Percentiles rank a stretch among this genome's conserved stretches.
These are phyloP conservation scores for Acronicta leporina DNA, from an alignment of 2,888 invertebrate species.

Conservation along the genomic window DNA sequence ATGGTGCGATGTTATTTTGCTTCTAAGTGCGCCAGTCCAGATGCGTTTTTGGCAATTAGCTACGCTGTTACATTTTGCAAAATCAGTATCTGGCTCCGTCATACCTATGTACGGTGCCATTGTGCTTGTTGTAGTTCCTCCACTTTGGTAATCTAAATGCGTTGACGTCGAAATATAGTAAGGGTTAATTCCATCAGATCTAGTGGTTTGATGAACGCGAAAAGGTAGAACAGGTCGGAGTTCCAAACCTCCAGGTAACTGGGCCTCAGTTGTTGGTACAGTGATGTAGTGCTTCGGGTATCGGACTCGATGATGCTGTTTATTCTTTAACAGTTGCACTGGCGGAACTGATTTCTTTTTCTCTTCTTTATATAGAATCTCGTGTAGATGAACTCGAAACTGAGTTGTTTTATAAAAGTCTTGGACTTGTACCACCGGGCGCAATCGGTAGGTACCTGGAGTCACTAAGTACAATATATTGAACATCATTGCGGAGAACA, in stretches of 20 bases:
- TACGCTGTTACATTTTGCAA: background rate
- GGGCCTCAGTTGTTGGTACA: too few species aligned
- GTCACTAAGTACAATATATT: constrained; percentile 17
- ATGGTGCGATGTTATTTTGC: background rate
- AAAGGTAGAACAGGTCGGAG: too few species aligned
- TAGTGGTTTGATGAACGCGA: too few species aligned
- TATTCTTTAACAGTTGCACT: background rate
- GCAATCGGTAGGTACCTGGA: background rate
- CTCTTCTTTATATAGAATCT: background rate
- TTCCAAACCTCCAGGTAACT: too few species aligned
- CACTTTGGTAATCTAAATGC: too few species aligned
- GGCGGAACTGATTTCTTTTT: background rate
- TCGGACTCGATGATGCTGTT: background rate
- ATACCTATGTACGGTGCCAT: background rate
- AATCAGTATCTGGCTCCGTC: too few species aligned
- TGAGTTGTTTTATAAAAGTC: background rate
- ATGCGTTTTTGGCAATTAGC: constrained; percentile 10
- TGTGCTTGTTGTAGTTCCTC: background rate
- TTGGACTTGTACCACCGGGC: constrained; percentile 10
- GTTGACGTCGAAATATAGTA: too few species aligned
- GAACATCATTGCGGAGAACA: constrained; percentile 12
- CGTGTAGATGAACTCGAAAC: background rate
- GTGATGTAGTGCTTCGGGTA: background rate
- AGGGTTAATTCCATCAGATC: too few species aligned
- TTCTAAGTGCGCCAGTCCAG: background rate